phyloP scores from a whole-genome alignment of 1,140 invertebrate species.

The Papilio helenus region DNA sequence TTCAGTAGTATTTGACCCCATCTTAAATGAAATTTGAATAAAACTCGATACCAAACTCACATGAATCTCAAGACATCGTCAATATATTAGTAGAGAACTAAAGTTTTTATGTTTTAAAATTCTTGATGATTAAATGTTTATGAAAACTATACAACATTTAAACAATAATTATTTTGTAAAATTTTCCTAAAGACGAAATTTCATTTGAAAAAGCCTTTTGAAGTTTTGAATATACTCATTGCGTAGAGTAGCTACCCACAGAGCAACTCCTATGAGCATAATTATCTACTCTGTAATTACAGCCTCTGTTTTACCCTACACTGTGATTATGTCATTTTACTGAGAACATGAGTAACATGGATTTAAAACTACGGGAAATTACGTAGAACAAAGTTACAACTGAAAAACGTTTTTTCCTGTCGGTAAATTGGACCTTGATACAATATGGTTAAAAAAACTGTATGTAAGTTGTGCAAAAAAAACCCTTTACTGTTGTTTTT shows the following conservation, averaged over 20 bases:
- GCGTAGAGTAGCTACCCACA: not conserved
- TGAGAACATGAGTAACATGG: not conserved
- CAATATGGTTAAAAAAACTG: no score
- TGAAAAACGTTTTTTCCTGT: no score
- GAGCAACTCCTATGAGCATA: not conserved
- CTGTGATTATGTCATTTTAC: not conserved
- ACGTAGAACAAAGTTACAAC: not conserved
- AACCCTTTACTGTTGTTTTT: no score
- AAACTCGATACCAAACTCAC: no score
- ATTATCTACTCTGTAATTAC: constrained; percentile 1
- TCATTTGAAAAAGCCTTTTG: not conserved
- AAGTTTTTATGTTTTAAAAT: no score
- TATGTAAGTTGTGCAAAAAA: no score
- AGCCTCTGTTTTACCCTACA: constrained; percentile 10
- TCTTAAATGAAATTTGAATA: no score
- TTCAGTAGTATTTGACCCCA: no score
- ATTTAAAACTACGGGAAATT: constrained; percentile 1
- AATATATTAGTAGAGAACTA: no score
- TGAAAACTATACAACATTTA: not conserved
- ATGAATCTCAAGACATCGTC: no score
- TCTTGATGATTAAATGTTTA: no score
- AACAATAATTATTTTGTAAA: not conserved
- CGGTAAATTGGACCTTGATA: no score
- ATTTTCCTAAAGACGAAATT: not conserved
- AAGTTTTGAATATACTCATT: constrained; percentile 3